A percentile compares a stretch with the other conserved stretches of the same genome.
Evolutionary conservation across 1,140 invertebrate genomes (phyloP).

Genomic region (Diachasma alloeum): DNA sequence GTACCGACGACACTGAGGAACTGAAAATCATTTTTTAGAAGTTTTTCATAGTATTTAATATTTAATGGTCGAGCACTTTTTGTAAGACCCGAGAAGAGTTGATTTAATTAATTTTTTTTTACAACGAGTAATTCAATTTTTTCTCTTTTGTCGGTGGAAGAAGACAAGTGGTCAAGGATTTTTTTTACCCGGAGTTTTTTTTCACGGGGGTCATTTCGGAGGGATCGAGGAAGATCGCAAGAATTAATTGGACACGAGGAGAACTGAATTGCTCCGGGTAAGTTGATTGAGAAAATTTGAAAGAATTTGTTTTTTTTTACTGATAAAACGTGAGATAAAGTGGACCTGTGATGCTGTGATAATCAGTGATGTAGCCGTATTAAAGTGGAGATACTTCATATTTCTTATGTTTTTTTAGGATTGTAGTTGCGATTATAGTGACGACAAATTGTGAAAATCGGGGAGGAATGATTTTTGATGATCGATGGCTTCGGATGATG

Average conservation of each 20-base stretch:
- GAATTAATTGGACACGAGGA: not conserved
- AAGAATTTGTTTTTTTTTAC: not conserved
- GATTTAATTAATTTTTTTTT: not conserved
- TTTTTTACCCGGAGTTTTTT: not conserved
- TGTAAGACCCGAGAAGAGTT: not conserved
- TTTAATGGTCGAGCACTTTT: no score
- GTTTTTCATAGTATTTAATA: no score
- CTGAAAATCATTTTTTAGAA: not conserved
- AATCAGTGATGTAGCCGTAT: not conserved
- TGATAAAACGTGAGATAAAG: not conserved
- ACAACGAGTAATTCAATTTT: not conserved
- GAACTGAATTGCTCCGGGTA: not conserved
- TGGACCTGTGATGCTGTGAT: not conserved
- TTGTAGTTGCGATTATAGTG: no score
- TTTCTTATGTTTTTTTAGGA: no score
- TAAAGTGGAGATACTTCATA: not conserved
- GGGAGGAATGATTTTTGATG: no score
- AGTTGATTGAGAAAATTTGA: not conserved
- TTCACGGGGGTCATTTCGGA: not conserved
- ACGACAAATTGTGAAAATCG: not conserved
- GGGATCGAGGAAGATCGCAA: not conserved
- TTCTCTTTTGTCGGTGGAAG: not conserved
- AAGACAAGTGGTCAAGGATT: not conserved
- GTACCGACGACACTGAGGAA: slow-evolving; percentile 16
- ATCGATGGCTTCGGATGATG: no score